Evolutionary conservation across 2,888 invertebrate species (phyloP), one percentile per base, ranked within the genome.

Genomic region (Drosophila anomalata): DNA sequence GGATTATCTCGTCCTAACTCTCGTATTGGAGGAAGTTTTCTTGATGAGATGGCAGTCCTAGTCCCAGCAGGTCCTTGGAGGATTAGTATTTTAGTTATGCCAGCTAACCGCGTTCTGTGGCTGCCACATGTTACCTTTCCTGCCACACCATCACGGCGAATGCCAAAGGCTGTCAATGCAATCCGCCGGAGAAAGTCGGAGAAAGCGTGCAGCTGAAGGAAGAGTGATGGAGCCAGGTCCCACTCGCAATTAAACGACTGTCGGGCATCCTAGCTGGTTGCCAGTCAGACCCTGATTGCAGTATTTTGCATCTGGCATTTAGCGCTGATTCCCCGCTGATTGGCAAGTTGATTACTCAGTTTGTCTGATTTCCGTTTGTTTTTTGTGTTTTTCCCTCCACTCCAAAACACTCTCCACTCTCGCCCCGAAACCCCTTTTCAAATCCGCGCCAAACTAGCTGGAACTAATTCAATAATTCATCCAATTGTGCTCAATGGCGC

Each of bases 381-480:
- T 60, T 47, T 46, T 9, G 8, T 48, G 20, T 31, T 17, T 17
- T 9, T 5, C 9, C 8, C 17, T 17, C 17, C 17, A 17, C 17
- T 3, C 17, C 2, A 6, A n/a, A 29, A 17, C 54, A 3, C 11
- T 9, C 7, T 46, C 3, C 20, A 4, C 14, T 41, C 14, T 2
- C 5, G 11, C 17, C 17, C 17, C 17, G 17, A 17, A 17, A 6
- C 29, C 41, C 26, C 5, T 31, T 17, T 61, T 41, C 9, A 41
- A 65, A 52, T 44, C 42, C 26, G 51, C 52, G 26, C 1, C 12
- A 36, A 65, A 63, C 44, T 44, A 51, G 65, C 44, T 33, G 63
- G 26, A 65, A 65, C 22, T 63, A 65, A 63, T 63, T 66, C 17
- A 66, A 52, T 65, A 52, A 65, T 63, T 36, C 29, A 65, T 46